phyloP scores from a whole-genome alignment of 1,140 invertebrate genomes.

The Drosophila sturtevanti region DNA sequence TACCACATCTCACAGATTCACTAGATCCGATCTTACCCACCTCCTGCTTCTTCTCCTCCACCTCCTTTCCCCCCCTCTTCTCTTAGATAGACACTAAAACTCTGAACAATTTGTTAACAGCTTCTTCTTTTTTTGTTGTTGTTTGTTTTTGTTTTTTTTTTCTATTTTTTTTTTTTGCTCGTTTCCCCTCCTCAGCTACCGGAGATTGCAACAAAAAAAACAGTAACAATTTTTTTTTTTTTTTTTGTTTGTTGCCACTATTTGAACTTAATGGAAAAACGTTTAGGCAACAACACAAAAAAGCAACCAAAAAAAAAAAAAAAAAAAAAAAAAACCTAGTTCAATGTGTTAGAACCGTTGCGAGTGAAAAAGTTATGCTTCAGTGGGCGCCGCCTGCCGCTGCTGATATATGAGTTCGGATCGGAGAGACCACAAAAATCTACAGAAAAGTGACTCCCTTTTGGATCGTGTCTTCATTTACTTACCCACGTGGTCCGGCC shows the following conservation, averaged over 20 bases:
- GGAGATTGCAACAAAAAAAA: conserved; percentile 72
- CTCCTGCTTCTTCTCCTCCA: background rate
- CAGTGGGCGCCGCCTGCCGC: conserved; percentile 67
- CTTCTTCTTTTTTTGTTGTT: conserved; percentile 29
- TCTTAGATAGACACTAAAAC: conserved; percentile 9
- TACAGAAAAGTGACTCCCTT: conserved; percentile 61
- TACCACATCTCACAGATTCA: conserved; percentile 35
- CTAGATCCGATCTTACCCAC: conserved; percentile 8
- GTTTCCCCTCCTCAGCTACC: conserved; percentile 59
- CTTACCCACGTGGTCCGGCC: conserved; percentile 88
- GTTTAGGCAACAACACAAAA: conserved; percentile 51
- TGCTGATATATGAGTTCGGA: conserved; percentile 67
- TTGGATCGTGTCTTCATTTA: conserved; percentile 52
- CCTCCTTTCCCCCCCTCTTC: too few relatives aligned
- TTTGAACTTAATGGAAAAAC: conserved; percentile 56
- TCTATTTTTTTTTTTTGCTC: background rate
- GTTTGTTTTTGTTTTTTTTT: too few relatives aligned
- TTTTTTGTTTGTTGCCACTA: conserved; percentile 24
- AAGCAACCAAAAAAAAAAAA: background rate
- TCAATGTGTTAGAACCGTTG: conserved; percentile 69
- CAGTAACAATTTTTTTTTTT: background rate
- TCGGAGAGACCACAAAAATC: conserved; percentile 10
- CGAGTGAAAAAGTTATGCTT: conserved; percentile 50
- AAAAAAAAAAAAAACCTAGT: conserved; percentile 12
- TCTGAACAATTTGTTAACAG: conserved; percentile 72